Evolutionary conservation across 2,113 vertebrate species (phyloP).

Genomic region (Myotis davidii): DNA sequence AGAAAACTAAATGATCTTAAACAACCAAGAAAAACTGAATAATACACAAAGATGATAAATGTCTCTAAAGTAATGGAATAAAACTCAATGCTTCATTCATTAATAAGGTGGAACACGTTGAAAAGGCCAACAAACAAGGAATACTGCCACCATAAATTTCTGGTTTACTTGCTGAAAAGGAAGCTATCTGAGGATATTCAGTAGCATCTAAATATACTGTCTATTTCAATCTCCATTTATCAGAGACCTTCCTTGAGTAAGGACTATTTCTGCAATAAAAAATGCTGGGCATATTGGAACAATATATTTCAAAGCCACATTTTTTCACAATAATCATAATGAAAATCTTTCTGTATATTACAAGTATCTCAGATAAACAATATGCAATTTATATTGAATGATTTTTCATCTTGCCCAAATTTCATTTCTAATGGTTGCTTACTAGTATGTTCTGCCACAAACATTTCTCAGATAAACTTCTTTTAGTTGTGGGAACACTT

Average conservation of each 20-base stretch:
- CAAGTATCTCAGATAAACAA: constrained; percentile 69
- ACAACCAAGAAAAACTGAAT: neutral
- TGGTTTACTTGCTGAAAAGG: constrained; percentile 34
- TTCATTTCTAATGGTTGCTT: constrained; percentile 63
- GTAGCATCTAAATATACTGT: constrained; percentile 2
- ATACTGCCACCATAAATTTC: neutral
- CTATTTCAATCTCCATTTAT: constrained; percentile 56
- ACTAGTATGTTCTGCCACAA: constrained; percentile 25
- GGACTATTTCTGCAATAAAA: constrained; percentile 51
- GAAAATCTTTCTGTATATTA: constrained; percentile 64
- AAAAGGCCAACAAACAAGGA: neutral
- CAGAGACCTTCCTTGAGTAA: constrained; percentile 54
- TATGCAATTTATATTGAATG: constrained; percentile 59
- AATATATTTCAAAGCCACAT: constrained; percentile 64
- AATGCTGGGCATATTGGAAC: constrained; percentile 58
- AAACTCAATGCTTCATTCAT: constrained; percentile 46
- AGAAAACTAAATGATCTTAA: constrained; percentile 33
- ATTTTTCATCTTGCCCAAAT: constrained; percentile 70
- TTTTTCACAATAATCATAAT: constrained; percentile 68
- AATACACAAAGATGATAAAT: constrained; percentile 55
- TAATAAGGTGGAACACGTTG: neutral
- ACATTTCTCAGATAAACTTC: constrained; percentile 69
- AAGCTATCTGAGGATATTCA: constrained; percentile 30
- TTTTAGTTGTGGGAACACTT: constrained; percentile 59
- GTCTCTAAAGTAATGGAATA: constrained; percentile 22